phyloP scores from a whole-genome alignment of 1,140 invertebrate genomes.

The Heliconius hewitsoni region DNA sequence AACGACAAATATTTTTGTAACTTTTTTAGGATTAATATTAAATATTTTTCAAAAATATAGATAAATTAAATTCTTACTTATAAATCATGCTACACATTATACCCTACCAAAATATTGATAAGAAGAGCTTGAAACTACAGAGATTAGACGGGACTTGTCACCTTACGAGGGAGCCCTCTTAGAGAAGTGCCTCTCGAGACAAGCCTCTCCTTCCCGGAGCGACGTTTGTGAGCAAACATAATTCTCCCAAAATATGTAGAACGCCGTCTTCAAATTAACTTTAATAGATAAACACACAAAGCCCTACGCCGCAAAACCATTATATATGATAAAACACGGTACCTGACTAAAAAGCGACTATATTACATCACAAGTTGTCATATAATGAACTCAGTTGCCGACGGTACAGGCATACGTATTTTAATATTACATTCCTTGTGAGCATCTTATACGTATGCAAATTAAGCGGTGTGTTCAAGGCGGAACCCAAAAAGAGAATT shows the following conservation, averaged over 20 bases:
- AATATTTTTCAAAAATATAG: not conserved
- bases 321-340: constrained; percentile 23
- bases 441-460: constrained; percentile 44
- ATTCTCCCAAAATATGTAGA: constrained; percentile 65
- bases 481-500: constrained; percentile 36
- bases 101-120: not conserved
- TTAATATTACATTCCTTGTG: constrained; percentile 45
- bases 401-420: constrained; percentile 41
- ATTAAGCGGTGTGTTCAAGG: constrained; percentile 42
- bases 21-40: too few species aligned
- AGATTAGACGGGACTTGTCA: constrained; percentile 75
- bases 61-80: not conserved
- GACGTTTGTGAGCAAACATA: constrained; percentile 71
- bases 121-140: constrained; percentile 52
- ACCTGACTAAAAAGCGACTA: constrained; percentile 34
- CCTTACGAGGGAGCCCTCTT: constrained; percentile 61
- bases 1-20: too few species aligned
- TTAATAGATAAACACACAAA: constrained; percentile 49
- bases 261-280: constrained; percentile 63
- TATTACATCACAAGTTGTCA: constrained; percentile 36
- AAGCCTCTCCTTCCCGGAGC: constrained; percentile 54
- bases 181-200: constrained; percentile 66
- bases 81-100: not conserved
- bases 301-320: constrained; percentile 28
- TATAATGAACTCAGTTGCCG: constrained; percentile 44